Evolutionary conservation across 2,797 vertebrate genomes (phyloP), one percentile per base, ranked within the genome.

Genomic region (Chelon labrosus): DNA sequence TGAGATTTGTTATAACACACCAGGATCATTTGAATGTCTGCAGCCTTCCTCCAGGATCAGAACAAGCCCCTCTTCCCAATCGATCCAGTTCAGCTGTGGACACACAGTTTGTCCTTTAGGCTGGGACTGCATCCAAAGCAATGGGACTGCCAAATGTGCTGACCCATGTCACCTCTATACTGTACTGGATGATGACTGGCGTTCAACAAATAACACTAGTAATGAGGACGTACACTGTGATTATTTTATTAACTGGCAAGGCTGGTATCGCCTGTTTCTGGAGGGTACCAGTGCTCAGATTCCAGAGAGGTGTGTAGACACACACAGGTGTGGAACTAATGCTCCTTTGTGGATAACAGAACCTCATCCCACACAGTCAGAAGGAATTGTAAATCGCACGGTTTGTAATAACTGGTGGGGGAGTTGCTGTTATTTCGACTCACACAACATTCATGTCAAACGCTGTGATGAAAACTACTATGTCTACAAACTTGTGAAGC

Each of bases 191-290:
- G 81, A 93, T 13, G 10, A 78, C 1, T 93, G 91, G 92, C 91
- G 89, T 12, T 70, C 88, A 52, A 63, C 62, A 2, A 58, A 87
- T 37, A 62, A 77, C 49, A 44, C 37, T 14, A 7, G 22, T 13
- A 1, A 7, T n/a, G 12, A 3, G 17, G 0, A 1, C 2, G 0
- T 1, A 8, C 65, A 39, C 47, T 91, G 90, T 73, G 92, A 94
- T 56, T 0, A 0, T 2, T 0, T 19, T 8, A 5, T 64, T 3
- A 14, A 75, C n/a, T 91, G 85, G 87, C 19, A 82, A 10, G 91
- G 90, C 54, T 94, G 91, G 91, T 93, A 92, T 77, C 90, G 85
- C 3, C 35, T 94, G 42, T 80, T 84, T 54, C 66, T 92, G 13
- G 52, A 59, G 0, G 27, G 65, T 9, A 25, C 0, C 44, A 84